Evolutionary conservation across 2,888 invertebrate species (phyloP).

Genomic region (Ellobium chinense): DNA sequence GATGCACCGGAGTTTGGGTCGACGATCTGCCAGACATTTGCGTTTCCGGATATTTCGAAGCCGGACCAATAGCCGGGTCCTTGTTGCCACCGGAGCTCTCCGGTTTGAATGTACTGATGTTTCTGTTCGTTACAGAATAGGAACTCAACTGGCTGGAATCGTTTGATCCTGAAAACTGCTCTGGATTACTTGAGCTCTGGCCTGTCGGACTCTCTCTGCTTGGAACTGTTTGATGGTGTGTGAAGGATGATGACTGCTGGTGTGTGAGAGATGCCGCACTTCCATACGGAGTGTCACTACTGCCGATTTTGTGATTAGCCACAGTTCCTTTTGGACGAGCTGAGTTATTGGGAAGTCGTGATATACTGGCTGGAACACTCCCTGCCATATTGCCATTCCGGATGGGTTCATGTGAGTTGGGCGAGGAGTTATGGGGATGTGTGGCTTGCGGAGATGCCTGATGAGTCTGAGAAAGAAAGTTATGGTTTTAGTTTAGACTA

Average conservation of each 20-base stretch:
- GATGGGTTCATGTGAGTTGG: background rate
- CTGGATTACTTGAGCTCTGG: constrained; percentile 68
- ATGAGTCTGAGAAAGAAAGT: constrained; percentile 12
- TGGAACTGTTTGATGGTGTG: background rate
- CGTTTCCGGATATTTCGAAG: constrained; percentile 64
- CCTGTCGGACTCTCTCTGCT: constrained; percentile 67
- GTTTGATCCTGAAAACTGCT: constrained; percentile 59
- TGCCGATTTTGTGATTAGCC: background rate
- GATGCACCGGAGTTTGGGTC: background rate
- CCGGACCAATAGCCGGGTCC: constrained; percentile 58
- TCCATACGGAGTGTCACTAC: background rate
- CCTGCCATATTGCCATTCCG: background rate
- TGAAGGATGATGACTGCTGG: background rate
- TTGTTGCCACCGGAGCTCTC: background rate
- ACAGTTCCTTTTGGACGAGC: background rate
- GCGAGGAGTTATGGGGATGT: background rate
- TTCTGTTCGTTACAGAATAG: constrained; percentile 30
- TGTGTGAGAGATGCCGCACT: too few species aligned
- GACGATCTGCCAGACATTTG: background rate
- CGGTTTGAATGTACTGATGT: constrained; percentile 46
- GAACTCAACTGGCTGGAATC: constrained; percentile 63
- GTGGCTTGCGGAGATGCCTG: constrained; percentile 6
- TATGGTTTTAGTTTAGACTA: too few species aligned
- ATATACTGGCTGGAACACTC: background rate
- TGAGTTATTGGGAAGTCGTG: background rate